These are phyloP conservation scores for Andrena bucephala DNA, from an alignment of 2,888 invertebrate species.

Conservation along the genomic window DNA sequence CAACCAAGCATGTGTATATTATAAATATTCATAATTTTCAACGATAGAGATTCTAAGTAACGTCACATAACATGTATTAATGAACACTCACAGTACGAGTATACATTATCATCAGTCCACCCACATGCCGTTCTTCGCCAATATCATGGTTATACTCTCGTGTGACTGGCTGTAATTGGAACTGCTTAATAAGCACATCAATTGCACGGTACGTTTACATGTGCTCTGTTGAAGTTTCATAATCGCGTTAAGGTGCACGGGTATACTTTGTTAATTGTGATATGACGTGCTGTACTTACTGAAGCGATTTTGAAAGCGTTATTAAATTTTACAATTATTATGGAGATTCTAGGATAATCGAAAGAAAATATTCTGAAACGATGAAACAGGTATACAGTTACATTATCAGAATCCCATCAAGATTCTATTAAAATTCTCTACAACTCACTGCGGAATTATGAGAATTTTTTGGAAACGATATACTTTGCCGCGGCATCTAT, in stretches of 20 bases:
- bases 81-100: too few species aligned
- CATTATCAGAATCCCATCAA: conserved; percentile 12
- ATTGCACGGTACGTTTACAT: conserved; percentile 1
- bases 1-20: too few species aligned
- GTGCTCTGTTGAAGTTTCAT: conserved; percentile 16
- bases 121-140: too few species aligned
- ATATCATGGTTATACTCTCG: too few species aligned
- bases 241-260: conserved; percentile 23
- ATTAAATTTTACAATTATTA: conserved; percentile 43
- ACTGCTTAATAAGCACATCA: neutral
- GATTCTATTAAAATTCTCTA: neutral
- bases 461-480: neutral
- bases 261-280: conserved; percentile 20
- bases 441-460: neutral
- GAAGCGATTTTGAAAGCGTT: conserved; percentile 10
- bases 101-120: too few species aligned
- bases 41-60: too few species aligned
- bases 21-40: too few species aligned
- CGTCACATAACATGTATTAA: too few species aligned
- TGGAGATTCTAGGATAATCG: conserved; percentile 24
- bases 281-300: conserved; percentile 6
- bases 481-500: neutral
- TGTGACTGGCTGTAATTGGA: too few species aligned
- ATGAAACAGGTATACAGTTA: neutral
- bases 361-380: conserved; percentile 25